Base-by-base conservation (phyloP, 2,797 vertebrate species). In the Xyrichtys novacula region DNA sequence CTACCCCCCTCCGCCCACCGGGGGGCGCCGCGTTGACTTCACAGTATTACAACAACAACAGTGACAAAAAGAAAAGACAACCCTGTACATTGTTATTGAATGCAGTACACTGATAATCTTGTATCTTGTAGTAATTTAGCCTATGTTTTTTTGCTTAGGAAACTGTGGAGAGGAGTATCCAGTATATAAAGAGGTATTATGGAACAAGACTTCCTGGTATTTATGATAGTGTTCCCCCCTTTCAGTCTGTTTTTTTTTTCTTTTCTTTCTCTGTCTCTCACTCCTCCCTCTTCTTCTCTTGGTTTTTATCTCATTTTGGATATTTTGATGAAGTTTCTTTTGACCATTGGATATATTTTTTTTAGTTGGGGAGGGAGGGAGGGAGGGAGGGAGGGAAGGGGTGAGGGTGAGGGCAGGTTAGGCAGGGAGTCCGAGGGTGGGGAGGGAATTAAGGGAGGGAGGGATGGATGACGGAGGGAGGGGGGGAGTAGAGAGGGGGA, bases 41-140 rank as follows among this genome's bases (percentile, higher is more conserved):
- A 87, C 91, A 91, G 92, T 93, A 90, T 93, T 92, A 89, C 87
- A 66, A 58, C 73, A 64, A 71, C 61, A 63, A 56, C 48, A 44
- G 49, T 40, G 55, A 71, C 39, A 78, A 78, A 79, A 78, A 74
- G 63, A 72, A 74, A 65, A 72, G 54, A 78, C 55, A 56, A 88
- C 82, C 83, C 85, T 92, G 92, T 93, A 91, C 87, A 91, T 92
- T 92, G 90, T 93, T 91, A 91, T 85, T 89, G 88, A 94, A 90
- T 91, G 89, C 92, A 93, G 92, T 92, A 91, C 92, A 89, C 90
- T 91, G 91, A 93, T 92, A 91, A 84, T 91, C 87, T 90, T 91
- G 91, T 93, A 93, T 92, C 89, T 92, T 89, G 91, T 94, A 94
- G 92, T 90, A 90, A 87, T 90, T 89, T 93, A 93, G 92, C 81